Evolutionary conservation across 1,140 invertebrate genomes (phyloP), one percentile per base, ranked within the genome.

Genomic region (Brachionus angularis): DNA sequence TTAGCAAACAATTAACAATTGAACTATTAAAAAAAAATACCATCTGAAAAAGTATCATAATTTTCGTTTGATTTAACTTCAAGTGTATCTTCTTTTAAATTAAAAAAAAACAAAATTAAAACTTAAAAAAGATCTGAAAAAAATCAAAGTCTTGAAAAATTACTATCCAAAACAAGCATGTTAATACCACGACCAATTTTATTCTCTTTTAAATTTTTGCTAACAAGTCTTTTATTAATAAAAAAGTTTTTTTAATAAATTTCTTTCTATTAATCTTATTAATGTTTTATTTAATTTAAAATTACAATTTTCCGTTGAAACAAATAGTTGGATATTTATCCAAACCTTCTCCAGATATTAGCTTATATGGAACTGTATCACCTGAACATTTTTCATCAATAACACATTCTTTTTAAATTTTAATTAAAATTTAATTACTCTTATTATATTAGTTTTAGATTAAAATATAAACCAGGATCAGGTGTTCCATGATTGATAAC

Each of bases 1-100:
- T n/a, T n/a, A n/a, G n/a, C n/a, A n/a, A n/a, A n/a, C n/a, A n/a
- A n/a, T n/a, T n/a, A n/a, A n/a, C n/a, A n/a, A n/a, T n/a, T n/a
- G n/a, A n/a, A n/a, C n/a, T n/a, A n/a, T n/a, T n/a, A n/a, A n/a
- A 39, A 18, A n/a, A 7, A 71, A 73, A 74, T 70, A 78, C 77
- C 76, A 71, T 78, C 76, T 16, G 73, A 8, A 73, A 77, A 78
- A 8, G 76, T 77, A 70, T 78, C 77, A 76, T 75, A 77, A n/a
- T 72, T 52, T 31, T 73, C 74, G 8, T 74, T 73, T 23, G 62
- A 72, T 64, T 71, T 74, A 5, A 77, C 71, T 46, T 73, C 72
- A 25, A 72, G 27, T 23, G 74, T 75, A 36, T 73, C 75, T 46
- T 75, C 77, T 78, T 46, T 52, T n/a, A n/a, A 14, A 73, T 64